Base-by-base conservation (phyloP, 2,113 vertebrate genomes). In the Delphinapterus leucas region DNA sequence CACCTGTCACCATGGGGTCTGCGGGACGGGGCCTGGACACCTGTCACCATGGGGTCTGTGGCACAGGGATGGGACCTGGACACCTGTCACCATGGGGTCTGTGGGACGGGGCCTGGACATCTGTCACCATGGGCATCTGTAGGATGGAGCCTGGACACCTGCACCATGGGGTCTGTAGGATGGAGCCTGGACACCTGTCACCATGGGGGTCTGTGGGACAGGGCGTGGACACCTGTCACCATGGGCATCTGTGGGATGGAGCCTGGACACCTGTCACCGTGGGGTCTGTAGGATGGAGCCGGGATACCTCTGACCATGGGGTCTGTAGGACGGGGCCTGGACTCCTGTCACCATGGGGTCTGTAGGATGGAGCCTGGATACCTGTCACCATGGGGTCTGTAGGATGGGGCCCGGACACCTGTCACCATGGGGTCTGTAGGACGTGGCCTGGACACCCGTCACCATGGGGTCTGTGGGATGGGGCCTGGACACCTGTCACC, bases 171-270 rank as follows among this genome's bases (percentile, higher is more conserved):
- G 1, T 18, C 17, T 55, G 53, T 55, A 0, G 53, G 53, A 20
- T 0, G 55, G 55, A 0, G 6, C 18, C 55, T 20, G 55, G 55
- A 6, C 55, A 55, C 17, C 8, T 9, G 28, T 33, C 8, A 60
- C 13, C 3, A 0, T 14, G 47, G 47, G 47, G 47, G 3, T 49
- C 47, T 49, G 47, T 49, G 1, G 47, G 47, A 47, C 2, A 2
- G 47, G 11, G 2, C 6, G 5, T 41, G 6, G 41, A 6, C 41
- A 41, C 41, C 41, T 41, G 41, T 41, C 41, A 41, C 6, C 41
- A 1, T 41, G 41, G 41, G 41, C n/a, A 0, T 41, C 41, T 41
- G 6, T 41, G 0, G 44, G 8, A 49, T 0, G 2, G 47, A 12
- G 12, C 11, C 47, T 3, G 47, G 47, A 47, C 47, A 47, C 47